Conservation (phyloP, 2,888 invertebrate species). For the Zeuzera pyrina region DNA sequence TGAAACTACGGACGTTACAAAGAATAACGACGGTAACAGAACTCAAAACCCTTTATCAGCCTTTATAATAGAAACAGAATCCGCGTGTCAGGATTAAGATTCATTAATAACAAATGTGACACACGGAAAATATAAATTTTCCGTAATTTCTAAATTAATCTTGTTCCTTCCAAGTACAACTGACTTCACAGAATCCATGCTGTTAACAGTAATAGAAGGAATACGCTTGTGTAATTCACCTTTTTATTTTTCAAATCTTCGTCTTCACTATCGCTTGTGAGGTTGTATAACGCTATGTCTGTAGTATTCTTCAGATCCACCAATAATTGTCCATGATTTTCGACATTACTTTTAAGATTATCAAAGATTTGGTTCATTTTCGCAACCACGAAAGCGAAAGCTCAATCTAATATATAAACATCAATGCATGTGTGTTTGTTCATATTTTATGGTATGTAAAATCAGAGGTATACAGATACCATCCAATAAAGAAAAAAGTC, state of each 20-base stretch:
- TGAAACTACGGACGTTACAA: neutral
- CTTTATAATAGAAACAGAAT: conserved; percentile 37
- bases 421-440: no score
- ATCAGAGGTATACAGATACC: no score
- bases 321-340: conserved; percentile 23
- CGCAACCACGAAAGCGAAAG: no score
- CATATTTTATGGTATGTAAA: no score
- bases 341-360: conserved; percentile 31
- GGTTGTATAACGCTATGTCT: conserved; percentile 38
- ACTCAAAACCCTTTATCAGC: conserved; percentile 48
- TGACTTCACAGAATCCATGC: conserved; percentile 20
- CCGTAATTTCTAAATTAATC: no score
- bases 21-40: conserved; percentile 21
- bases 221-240: conserved; percentile 22
- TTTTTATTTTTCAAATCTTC: conserved; percentile 38
- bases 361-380: conserved; percentile 42
- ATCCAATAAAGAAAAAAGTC: no score
- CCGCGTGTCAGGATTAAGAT: conserved; percentile 22
- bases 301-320: conserved; percentile 6
- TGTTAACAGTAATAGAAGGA: conserved; percentile 22
- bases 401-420: no score
- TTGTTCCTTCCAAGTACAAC: neutral
- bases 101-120: conserved; percentile 28
- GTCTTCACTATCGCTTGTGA: conserved; percentile 51
- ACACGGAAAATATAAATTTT: conserved; percentile 36